Evolutionary conservation across 2,888 invertebrate genomes (phyloP).

Genomic region (Blastobasis lacticolella): DNA sequence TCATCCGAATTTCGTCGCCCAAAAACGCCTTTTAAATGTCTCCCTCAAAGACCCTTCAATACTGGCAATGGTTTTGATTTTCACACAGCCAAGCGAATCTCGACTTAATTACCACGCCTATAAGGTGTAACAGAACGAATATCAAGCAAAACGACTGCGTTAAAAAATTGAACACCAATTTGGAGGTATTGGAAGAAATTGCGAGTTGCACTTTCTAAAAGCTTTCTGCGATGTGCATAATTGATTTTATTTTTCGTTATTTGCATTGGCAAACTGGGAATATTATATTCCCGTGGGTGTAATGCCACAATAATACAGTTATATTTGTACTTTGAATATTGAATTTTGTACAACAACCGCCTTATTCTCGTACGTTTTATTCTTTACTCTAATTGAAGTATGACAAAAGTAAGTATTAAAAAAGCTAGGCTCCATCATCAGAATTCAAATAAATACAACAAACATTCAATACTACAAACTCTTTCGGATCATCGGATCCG

Average conservation of each 20-base stretch:
- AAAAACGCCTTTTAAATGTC: constrained; percentile 27
- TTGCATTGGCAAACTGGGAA: no score
- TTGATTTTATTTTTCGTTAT: background rate
- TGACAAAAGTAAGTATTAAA: no score
- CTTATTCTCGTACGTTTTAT: no score
- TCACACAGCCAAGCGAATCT: background rate
- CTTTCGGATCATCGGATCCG: no score
- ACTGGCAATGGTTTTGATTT: constrained; percentile 5
- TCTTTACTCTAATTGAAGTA: no score
- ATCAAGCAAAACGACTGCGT: background rate
- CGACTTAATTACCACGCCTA: background rate
- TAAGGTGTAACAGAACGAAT: background rate
- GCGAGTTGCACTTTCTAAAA: background rate
- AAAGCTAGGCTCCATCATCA: no score
- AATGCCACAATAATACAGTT: no score
- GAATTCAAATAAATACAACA: no score
- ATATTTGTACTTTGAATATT: no score
- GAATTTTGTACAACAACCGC: no score
- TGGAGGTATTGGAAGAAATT: background rate
- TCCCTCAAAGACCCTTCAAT: constrained; percentile 15
- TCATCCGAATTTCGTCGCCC: constrained; percentile 23
- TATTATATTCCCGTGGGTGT: no score
- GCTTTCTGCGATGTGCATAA: background rate
- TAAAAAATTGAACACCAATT: constrained; percentile 1
- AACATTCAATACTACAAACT: no score